These are phyloP conservation scores for Cyanistes caeruleus DNA, from an alignment of 2,113 vertebrate genomes.

Conservation along the genomic window DNA sequence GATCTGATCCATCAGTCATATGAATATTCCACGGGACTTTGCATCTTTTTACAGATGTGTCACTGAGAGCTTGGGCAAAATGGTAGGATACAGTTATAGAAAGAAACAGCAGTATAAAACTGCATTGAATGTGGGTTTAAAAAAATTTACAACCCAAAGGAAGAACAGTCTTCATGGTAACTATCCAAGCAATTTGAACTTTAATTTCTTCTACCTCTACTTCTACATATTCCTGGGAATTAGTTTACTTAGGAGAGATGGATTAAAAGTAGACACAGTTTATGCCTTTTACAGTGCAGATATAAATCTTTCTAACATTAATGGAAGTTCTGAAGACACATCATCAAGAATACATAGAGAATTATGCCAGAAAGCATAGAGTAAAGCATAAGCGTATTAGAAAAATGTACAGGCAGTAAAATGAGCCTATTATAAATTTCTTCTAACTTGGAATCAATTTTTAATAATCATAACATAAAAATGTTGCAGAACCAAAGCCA, in stretches of 20 bases:
- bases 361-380: neutral
- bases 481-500: neutral
- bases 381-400: neutral
- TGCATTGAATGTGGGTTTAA: neutral
- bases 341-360: neutral
- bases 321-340: neutral
- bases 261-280: neutral
- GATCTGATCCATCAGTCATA: neutral
- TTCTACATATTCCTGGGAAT: neutral
- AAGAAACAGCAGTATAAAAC: neutral
- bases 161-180: neutral
- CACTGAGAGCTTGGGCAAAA: neutral
- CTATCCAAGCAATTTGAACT: neutral
- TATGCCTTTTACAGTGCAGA: neutral
- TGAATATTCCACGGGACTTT: neutral
- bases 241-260: neutral
- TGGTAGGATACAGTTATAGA: neutral
- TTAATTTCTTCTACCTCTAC: neutral
- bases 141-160: neutral
- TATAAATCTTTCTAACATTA: neutral
- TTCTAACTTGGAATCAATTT: neutral
- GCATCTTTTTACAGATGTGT: neutral
- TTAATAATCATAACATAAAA: neutral
- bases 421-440: neutral
- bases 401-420: neutral